A percentile compares a stretch with the other conserved stretches of the same genome.
These are phyloP conservation scores for Falco rusticolus DNA, from an alignment of 2,797 vertebrate genomes.

Conservation along the genomic window DNA sequence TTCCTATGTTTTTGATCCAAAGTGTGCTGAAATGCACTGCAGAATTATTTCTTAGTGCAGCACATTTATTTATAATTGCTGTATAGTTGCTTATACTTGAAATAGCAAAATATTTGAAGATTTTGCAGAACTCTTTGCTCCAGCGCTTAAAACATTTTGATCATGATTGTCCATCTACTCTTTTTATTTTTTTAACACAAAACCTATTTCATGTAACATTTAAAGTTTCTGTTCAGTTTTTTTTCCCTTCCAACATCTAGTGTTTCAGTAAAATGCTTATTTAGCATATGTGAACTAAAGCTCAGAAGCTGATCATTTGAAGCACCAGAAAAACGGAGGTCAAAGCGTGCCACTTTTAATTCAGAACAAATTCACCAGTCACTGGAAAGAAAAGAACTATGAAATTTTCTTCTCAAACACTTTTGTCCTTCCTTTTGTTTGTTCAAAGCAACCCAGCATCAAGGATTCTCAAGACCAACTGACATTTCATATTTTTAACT, in stretches of 20 bases:
- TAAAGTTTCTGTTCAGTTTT: not conserved
- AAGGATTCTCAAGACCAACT: slow-evolving; percentile 9
- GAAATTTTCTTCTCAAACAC: not conserved
- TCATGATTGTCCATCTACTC: not conserved
- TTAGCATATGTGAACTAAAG: not conserved
- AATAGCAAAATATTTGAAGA: not conserved
- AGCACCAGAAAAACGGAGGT: not conserved
- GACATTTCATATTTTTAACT: slow-evolving; percentile 64
- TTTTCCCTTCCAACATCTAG: not conserved
- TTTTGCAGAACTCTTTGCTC: not conserved
- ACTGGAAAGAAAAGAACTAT: not conserved
- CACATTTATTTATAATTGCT: not conserved
- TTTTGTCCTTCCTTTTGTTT: slow-evolving; percentile 37
- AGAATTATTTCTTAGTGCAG: not conserved
- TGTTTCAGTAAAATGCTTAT: not conserved
- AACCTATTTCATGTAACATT: not conserved
- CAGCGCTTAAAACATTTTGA: not conserved
- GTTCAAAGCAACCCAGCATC: not conserved
- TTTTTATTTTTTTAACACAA: not conserved
- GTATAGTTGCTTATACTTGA: not conserved
- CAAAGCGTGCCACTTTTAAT: not conserved
- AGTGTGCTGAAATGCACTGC: not conserved
- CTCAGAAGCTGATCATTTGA: not conserved
- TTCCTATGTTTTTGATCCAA: not conserved
- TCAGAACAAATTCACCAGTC: not conserved